Conservation (phyloP, 37 sponge, comb jelly and placozoan genomes). For the Crambe crambe region DNA sequence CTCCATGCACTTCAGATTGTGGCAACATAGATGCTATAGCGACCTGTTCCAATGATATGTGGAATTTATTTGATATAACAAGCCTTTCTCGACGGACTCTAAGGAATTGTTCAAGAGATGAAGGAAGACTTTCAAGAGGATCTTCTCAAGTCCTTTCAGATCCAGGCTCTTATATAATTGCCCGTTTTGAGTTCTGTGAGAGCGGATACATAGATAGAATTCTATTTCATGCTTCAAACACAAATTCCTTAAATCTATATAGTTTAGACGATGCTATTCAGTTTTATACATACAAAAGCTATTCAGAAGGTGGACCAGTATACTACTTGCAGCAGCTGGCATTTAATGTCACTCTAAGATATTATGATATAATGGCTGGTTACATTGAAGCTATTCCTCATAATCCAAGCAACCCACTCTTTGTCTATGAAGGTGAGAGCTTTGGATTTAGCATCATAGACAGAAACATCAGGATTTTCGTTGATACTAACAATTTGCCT, state of each 20-base stretch:
- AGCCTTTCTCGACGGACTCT: too few relatives aligned
- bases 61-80: background rate
- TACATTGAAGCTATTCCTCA: background rate
- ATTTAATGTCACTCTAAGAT: background rate
- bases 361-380: background rate
- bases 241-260: background rate
- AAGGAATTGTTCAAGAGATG: background rate
- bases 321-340: background rate
- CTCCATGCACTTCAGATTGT: too few relatives aligned
- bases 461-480: background rate
- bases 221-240: background rate
- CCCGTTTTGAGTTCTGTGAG: background rate
- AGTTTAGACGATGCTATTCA: too few relatives aligned
- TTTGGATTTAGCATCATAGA: background rate
- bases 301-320: background rate
- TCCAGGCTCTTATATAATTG: background rate
- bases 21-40: background rate
- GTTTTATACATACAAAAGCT: background rate
- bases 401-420: background rate
- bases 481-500: background rate
- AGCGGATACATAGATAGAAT: background rate
- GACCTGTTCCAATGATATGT: background rate
- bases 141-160: background rate
- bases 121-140: background rate
- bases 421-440: background rate